Conservation (phyloP, 30 jellyfish, hydroid and myxozoan genomes). For the Turritopsis rubra region DNA sequence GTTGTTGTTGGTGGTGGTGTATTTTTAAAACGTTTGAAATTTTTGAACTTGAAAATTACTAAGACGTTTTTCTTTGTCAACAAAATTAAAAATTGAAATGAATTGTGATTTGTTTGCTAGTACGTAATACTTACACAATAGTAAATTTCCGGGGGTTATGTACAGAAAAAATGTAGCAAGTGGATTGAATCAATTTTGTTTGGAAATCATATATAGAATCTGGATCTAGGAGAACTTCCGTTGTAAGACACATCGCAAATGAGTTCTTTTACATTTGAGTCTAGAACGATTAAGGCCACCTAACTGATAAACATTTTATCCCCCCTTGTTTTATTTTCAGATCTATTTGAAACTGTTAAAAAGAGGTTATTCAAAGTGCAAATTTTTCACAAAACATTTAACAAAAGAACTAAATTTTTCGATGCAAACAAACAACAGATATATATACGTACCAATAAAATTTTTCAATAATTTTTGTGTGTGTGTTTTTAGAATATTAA, state of each 20-base stretch:
- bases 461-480: no score
- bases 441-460: background rate
- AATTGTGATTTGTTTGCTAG: background rate
- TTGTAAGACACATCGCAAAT: background rate
- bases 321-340: background rate
- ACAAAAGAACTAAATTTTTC: background rate
- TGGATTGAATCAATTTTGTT: background rate
- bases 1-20: no score
- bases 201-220: background rate
- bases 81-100: background rate
- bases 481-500: background rate
- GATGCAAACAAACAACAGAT: background rate
- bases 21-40: background rate
- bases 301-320: background rate
- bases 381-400: slow-evolving; percentile 11
- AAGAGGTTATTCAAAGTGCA: slow-evolving; percentile 11
- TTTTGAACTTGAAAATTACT: background rate
- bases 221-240: background rate
- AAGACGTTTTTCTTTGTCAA: background rate
- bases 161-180: background rate
- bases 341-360: background rate
- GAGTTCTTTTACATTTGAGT: background rate
- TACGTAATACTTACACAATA: background rate
- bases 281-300: background rate
- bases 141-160: background rate